Base-by-base conservation (phyloP, 2,797 vertebrate species). In the Alouatta caraya region DNA sequence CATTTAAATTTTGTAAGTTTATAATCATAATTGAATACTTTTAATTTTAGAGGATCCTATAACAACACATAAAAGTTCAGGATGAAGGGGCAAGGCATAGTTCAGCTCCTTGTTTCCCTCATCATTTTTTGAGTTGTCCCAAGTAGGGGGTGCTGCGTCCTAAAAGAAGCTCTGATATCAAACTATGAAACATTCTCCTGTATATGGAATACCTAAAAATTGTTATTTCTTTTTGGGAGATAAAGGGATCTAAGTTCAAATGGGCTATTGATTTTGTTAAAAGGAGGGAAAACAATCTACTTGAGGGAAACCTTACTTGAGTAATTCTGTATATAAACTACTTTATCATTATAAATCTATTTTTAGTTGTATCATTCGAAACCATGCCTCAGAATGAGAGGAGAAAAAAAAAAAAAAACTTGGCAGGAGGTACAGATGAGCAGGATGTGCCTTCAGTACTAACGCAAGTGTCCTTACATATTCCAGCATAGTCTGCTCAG, bases 191-290 rank as follows among this genome's bases (percentile, higher is more conserved):
- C 4, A 64, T 84, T 72, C 52, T 19, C 9, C n/a, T 92, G 28
- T 42, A 14, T 37, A 93, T 1, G 30, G 30, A 82, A 79, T 70
- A 61, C 17, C 33, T 87, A 44, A 82, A 96, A 52, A 90, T 46
- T 30, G 6, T 8, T 91, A 37, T 88, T 86, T 86, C 30, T 73
- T 33, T n/a, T 1, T 14, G 61, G 13, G 2, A 82, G 26, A 92
- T 57, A 88, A 95, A 96, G 13, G 14, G 1, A 12, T 88, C 4
- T 55, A 72, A 61, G 46, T 88, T 97, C 61, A 93, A 37, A 21
- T 81, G 21, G 50, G 13, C 22, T 90, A 83, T 37, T 78, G 96
- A 92, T 95, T 95, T 94, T 94, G n/a, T 92, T 95, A 78, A 94
- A 95, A 96, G 50, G 21, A 73, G 22, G 39, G 52, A 89, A 96